A percentile compares a stretch with the other conserved stretches of the same genome.
Evolutionary conservation across 2,797 vertebrate genomes (phyloP).

Genomic region (Danio choprae): DNA sequence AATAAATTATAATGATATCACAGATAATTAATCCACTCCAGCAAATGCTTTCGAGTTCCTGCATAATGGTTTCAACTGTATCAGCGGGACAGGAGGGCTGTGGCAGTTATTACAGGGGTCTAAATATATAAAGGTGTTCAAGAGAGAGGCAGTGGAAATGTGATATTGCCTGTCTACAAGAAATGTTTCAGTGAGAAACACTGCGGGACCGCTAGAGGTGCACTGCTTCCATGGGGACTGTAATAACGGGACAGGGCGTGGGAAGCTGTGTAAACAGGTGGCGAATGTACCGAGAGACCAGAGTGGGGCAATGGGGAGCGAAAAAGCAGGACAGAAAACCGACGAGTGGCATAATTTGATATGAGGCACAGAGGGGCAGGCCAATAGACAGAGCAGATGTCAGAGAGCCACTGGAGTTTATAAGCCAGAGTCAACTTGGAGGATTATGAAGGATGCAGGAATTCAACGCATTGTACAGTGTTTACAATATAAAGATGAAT

Average conservation of each 20-base stretch:
- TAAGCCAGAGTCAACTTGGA: constrained; percentile 57
- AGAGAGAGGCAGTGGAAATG: constrained; percentile 38
- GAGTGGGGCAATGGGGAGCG: constrained; percentile 50
- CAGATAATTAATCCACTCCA: neutral
- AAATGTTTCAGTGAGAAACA: constrained; percentile 54
- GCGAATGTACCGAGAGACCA: constrained; percentile 67
- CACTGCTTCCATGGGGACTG: neutral
- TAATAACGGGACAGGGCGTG: constrained; percentile 56
- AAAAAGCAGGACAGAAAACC: constrained; percentile 66
- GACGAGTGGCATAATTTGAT: constrained; percentile 82
- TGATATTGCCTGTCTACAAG: constrained; percentile 54
- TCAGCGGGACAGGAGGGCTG: constrained; percentile 41
- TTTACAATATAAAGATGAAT: neutral
- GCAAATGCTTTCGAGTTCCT: neutral
- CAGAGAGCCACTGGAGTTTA: constrained; percentile 53
- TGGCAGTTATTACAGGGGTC: constrained; percentile 37
- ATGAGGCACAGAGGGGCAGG: constrained; percentile 65
- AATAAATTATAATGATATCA: no score
- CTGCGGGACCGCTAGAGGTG: constrained; percentile 63
- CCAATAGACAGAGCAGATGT: constrained; percentile 72
- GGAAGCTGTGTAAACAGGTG: constrained; percentile 79
- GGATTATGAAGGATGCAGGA: constrained; percentile 53
- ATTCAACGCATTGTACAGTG: neutral
- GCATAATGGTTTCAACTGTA: constrained; percentile 15
- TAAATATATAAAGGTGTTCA: constrained; percentile 47